These are phyloP conservation scores for Globodera ellingtonae DNA, from an alignment of 1,140 invertebrate species.

Conservation along the genomic window DNA sequence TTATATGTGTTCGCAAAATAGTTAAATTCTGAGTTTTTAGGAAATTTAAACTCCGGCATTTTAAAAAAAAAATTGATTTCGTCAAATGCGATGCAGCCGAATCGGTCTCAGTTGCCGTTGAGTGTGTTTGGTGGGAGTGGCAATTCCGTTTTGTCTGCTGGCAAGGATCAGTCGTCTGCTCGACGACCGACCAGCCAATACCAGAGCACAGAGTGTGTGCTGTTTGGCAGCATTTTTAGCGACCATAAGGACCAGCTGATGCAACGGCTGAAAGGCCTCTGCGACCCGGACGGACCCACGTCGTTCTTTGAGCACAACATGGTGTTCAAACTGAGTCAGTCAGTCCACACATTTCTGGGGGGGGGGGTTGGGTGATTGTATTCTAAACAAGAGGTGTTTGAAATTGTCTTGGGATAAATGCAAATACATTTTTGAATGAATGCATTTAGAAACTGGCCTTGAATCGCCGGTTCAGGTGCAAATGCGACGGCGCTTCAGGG, in stretches of 20 bases:
- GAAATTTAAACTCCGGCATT: neutral
- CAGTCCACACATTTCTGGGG: neutral
- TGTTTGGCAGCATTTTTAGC: slow-evolving; percentile 45
- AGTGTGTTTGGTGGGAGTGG: slow-evolving; percentile 8
- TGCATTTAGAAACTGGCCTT: slow-evolving; percentile 31
- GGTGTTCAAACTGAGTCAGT: slow-evolving; percentile 49
- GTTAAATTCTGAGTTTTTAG: too few species aligned
- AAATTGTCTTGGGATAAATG: too few species aligned
- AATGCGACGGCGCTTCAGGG: slow-evolving; percentile 45
- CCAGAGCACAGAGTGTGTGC: slow-evolving; percentile 44
- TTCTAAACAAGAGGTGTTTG: too few species aligned
- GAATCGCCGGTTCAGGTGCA: slow-evolving; percentile 49
- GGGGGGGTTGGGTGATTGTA: neutral
- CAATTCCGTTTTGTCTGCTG: neutral
- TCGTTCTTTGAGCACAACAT: slow-evolving; percentile 51
- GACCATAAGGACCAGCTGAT: slow-evolving; percentile 32
- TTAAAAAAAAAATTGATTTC: neutral
- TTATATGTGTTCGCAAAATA: too few species aligned
- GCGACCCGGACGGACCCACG: slow-evolving; percentile 39
- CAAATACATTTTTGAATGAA: neutral
- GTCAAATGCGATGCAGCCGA: neutral
- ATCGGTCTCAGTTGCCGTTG: slow-evolving; percentile 5
- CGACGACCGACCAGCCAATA: slow-evolving; percentile 27
- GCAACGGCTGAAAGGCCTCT: slow-evolving; percentile 46
- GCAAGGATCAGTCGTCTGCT: neutral